Evolutionary conservation across 2,888 invertebrate genomes (phyloP).

Genomic region (Gastrophysa polygoni): DNA sequence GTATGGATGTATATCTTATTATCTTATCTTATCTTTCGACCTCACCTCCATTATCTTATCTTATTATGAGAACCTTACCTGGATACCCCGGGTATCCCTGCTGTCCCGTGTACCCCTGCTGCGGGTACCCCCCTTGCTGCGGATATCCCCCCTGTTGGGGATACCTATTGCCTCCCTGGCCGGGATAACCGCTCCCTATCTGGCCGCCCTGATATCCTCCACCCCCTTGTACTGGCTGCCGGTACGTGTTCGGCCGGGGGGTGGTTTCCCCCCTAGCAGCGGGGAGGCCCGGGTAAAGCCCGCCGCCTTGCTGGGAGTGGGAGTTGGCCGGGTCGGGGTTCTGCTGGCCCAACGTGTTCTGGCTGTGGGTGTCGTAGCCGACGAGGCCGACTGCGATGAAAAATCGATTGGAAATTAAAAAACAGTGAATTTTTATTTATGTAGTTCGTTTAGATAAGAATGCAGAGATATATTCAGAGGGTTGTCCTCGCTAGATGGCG

Average conservation of each 20-base stretch:
- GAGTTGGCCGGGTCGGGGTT: conserved; percentile 11
- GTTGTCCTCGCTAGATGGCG: too few relatives aligned
- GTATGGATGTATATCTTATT: too few relatives aligned
- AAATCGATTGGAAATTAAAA: too few relatives aligned
- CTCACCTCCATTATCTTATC: too few relatives aligned
- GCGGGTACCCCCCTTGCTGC: neutral
- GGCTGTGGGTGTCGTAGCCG: conserved; percentile 45
- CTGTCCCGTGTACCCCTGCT: neutral
- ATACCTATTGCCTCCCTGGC: conserved; percentile 10
- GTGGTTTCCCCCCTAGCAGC: conserved; percentile 49
- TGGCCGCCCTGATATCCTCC: conserved; percentile 52
- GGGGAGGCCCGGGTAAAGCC: conserved; percentile 47
- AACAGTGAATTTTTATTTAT: too few relatives aligned
- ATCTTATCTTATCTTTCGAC: too few relatives aligned
- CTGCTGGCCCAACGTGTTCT: conserved; percentile 24
- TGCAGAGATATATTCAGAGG: too few relatives aligned
- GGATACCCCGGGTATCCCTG: too few relatives aligned
- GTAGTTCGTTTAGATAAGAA: too few relatives aligned
- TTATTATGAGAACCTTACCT: too few relatives aligned
- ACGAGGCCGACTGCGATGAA: conserved; percentile 44
- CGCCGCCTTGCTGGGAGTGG: conserved; percentile 21
- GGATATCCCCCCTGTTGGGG: conserved; percentile 8
- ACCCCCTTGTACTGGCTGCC: conserved; percentile 30
- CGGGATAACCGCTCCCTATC: conserved; percentile 53
- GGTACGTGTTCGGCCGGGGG: conserved; percentile 44